Base-by-base conservation (phyloP, 2,113 vertebrate species). In the Mystacornis crossleyi region DNA sequence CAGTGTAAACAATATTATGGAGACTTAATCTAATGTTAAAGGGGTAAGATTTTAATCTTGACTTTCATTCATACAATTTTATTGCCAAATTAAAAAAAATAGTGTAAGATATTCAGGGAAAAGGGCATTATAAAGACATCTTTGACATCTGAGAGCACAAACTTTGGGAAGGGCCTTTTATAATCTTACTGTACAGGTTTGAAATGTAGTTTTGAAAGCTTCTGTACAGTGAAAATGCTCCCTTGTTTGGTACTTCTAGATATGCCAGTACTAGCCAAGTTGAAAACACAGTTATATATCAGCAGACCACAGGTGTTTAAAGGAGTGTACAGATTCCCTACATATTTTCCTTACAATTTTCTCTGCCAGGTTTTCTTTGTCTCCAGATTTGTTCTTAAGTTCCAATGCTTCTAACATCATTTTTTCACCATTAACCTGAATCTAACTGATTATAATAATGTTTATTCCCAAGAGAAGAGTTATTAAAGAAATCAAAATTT, bases 271-370 rank as follows among this genome's bases (percentile, higher is more conserved):
- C 19, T 23, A 73, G 9, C 18, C 23, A 57, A 65, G 36, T 40
- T 50, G 8, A 72, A 89, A 86, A 43, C 26, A 72, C 11, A 65
- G 10, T 9, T 55, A 23, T 7, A 0, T 8, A 55, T 42, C 29
- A 8, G 13, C 3, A 28, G 36, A 33, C 4, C 6, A 24, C 10
- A 45, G 5, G 6, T 36, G 3, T 61, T 85, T 50, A 75, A 79
- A 89, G 29, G 1, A 0, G 0, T 18, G 11, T 15, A 33, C 4
- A 58, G 36, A 54, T 54, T 71, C 58, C 2, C 8, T 66, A 43
- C 66, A 53, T 28, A 8, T 57, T 85, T 42, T 50, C 31, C 9
- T 33, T 54, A 65, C 54, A 67, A 38, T 28, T 43, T 81, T 28
- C 5, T 58, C 43, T 64, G 4, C 2, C 12, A 28, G 2, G 3